A percentile compares a stretch with the other conserved stretches of the same genome.
Conservation (phyloP, 2,888 invertebrate genomes). For the Mythimna lalbum region DNA sequence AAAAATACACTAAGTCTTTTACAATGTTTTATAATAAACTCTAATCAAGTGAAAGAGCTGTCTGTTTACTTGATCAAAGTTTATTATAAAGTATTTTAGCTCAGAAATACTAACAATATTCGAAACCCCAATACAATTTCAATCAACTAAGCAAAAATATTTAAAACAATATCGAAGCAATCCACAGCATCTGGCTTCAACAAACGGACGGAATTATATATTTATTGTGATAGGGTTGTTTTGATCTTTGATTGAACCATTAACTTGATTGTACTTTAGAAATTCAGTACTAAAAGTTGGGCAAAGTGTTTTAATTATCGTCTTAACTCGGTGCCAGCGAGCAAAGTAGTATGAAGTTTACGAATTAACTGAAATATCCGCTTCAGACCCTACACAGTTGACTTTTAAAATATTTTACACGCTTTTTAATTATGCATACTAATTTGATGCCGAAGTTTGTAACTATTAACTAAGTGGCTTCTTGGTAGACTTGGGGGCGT, state of each 20-base stretch:
- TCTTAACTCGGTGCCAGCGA: conserved; percentile 85
- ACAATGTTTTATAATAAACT: background rate
- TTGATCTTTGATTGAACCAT: conserved; percentile 89
- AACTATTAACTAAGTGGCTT: conserved; percentile 47
- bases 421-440: conserved; percentile 68
- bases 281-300: conserved; percentile 89
- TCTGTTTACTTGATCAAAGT: too few species aligned
- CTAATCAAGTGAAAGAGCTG: background rate
- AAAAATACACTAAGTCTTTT: background rate
- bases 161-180: conserved; percentile 61
- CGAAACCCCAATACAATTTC: conserved; percentile 28
- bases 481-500: background rate
- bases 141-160: conserved; percentile 53
- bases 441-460: conserved; percentile 52
- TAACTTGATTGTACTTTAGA: conserved; percentile 88
- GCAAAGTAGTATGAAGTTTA: conserved; percentile 86
- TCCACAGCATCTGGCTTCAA: conserved; percentile 69
- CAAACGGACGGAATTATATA: conserved; percentile 78
- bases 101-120: conserved; percentile 5
- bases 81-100: background rate
- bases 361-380: conserved; percentile 88
- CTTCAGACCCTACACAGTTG: conserved; percentile 77
- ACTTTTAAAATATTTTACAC: conserved; percentile 75
- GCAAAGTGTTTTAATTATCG: conserved; percentile 90
- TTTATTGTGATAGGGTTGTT: conserved; percentile 86